Evolutionary conservation across 2,113 vertebrate species (phyloP), one percentile per base, ranked within the genome.

Genomic region (Myiozetetes cayanensis): DNA sequence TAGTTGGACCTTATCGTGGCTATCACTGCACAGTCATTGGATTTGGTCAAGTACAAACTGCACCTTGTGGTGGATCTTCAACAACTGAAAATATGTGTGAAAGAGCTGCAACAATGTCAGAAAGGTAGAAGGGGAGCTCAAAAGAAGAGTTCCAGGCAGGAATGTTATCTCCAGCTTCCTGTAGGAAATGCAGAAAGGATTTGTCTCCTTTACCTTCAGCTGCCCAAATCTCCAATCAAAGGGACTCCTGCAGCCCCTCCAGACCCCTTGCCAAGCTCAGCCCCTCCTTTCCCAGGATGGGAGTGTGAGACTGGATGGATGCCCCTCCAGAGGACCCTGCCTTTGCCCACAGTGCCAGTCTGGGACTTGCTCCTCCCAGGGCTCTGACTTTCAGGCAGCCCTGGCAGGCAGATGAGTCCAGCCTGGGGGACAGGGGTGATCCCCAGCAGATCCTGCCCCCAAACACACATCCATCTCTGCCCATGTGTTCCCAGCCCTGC

Each of bases 1-100:
- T 75, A 71, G 1, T 0, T 39, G 2, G 6, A 65, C 0, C 4
- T 1, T 3, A 0, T 14, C 0, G 0, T 31, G 20, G 66, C 46
- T 89, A 94, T 66, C n/a, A 16, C 18, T 94, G 89, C 4, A 0
- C 52, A 56, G 81, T 62, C 35, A 46, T 89, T 56, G 76, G 89
- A 67, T 3, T 6, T 15, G 1, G 0, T 1, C 1, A 16, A 50
- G 18, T 85, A 62, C 3, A 12, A 50, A 17, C 18, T 41, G 35
- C 59, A 52, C 0, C 33, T 56, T 92, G 93, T 8, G 0, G 0
- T 25, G 71, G 59, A 86, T 2, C 37, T 14, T 1, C 1, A 41
- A 56, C 59, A 41, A 85, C 59, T 46, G 3, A 16, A 55, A 77
- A 16, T 33, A 72, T 94, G 89, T 92, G 93, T 72, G 59, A 82